Percentiles rank a stretch among this genome's conserved stretches.
phyloP scores from a whole-genome alignment of 1,140 invertebrate genomes.

The Sminthurinus signatus region DNA sequence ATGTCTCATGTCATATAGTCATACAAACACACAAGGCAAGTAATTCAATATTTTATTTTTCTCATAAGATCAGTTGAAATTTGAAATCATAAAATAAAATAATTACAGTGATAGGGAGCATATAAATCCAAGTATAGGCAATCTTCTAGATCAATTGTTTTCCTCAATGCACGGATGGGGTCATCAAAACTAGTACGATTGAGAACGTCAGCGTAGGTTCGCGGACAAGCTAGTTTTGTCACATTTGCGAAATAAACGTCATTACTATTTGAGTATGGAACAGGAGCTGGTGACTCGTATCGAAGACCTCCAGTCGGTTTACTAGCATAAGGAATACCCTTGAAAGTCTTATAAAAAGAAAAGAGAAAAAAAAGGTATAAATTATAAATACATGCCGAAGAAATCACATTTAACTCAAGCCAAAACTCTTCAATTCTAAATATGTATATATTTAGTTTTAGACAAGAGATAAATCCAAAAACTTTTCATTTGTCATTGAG shows the following conservation, averaged over 20 bases:
- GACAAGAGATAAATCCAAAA: neutral
- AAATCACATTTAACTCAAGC: neutral
- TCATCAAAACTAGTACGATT: slow-evolving; percentile 28
- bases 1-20: no score
- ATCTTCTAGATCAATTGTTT: slow-evolving; percentile 30
- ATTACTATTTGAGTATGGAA: slow-evolving; percentile 7
- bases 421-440: neutral
- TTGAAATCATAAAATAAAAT: neutral
- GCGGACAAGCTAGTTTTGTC: slow-evolving; percentile 32
- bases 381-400: neutral
- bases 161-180: slow-evolving; percentile 16
- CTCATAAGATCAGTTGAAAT: neutral
- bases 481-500: neutral
- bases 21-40: neutral
- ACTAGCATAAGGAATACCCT: slow-evolving; percentile 38
- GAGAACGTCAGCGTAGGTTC: slow-evolving; percentile 15
- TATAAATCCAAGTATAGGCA: slow-evolving; percentile 31
- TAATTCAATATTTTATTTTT: neutral
- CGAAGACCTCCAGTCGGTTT: slow-evolving; percentile 25
- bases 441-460: neutral
- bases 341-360: slow-evolving; percentile 30
- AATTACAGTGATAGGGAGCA: slow-evolving; percentile 28
- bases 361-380: no score
- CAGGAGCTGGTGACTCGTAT: slow-evolving; percentile 32
- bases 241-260: slow-evolving; percentile 35